Conservation (phyloP, 1,140 invertebrate species). For the Drosophila kurseongensis region DNA sequence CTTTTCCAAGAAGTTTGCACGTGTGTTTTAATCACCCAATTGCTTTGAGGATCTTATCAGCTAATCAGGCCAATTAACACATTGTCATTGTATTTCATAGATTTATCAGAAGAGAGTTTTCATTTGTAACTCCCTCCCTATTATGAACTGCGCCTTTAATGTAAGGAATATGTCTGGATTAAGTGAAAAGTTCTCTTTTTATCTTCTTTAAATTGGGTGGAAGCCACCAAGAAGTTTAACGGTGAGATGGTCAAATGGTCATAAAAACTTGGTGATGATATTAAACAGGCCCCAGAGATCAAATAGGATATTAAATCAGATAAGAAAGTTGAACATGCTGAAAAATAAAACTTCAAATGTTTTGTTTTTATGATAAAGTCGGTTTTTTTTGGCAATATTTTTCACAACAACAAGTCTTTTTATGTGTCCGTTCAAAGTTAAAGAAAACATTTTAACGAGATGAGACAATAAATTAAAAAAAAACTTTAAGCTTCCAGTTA, state of each 20-base stretch:
- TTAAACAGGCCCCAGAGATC: slow-evolving; percentile 34
- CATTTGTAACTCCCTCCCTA: not conserved
- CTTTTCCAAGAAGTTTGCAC: slow-evolving; percentile 4
- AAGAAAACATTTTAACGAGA: too few species aligned
- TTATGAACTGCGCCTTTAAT: slow-evolving; percentile 1
- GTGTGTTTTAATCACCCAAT: slow-evolving; percentile 28
- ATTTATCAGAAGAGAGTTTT: not conserved
- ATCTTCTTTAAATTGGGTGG: slow-evolving; percentile 30
- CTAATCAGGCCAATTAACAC: slow-evolving; percentile 20
- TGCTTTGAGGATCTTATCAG: slow-evolving; percentile 22
- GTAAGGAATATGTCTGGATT: slow-evolving; percentile 7
- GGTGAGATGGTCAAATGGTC: slow-evolving; percentile 26
- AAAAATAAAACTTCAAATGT: slow-evolving; percentile 3
- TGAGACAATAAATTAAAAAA: not conserved
- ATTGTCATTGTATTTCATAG: not conserved
- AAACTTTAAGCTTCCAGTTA: too few species aligned
- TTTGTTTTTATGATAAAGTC: slow-evolving; percentile 3
- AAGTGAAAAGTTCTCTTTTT: slow-evolving; percentile 19
- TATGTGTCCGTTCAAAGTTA: not conserved
- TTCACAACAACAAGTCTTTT: not conserved
- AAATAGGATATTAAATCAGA: slow-evolving; percentile 12
- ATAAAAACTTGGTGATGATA: slow-evolving; percentile 36
- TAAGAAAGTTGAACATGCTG: slow-evolving; percentile 2
- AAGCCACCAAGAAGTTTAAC: slow-evolving; percentile 25
- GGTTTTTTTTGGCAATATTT: not conserved